phyloP scores from a whole-genome alignment of 2,888 invertebrate species.

The Pristionchus mayeri region DNA sequence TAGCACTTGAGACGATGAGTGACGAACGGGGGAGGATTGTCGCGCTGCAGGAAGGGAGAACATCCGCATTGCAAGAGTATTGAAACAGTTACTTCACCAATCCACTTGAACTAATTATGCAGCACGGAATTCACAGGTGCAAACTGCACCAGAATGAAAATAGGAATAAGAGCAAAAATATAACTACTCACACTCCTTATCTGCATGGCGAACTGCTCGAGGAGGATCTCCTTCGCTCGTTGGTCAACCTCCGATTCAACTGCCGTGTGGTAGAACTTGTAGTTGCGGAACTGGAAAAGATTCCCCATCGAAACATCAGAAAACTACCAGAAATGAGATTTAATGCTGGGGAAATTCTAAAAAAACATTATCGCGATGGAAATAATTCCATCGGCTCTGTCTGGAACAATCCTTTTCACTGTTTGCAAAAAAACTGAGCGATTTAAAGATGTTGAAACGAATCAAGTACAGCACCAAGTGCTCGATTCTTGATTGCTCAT shows the following conservation, averaged over 20 bases:
- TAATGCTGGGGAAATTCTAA: too few relatives aligned
- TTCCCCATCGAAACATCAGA: too few relatives aligned
- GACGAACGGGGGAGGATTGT: conserved; percentile 45
- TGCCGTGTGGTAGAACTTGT: conserved; percentile 50
- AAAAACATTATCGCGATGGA: too few relatives aligned
- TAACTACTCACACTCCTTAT: conserved; percentile 22
- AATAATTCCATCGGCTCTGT: too few relatives aligned
- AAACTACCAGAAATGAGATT: too few relatives aligned
- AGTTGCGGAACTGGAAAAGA: conserved; percentile 50
- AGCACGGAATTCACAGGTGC: background rate
- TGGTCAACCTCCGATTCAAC: conserved; percentile 43
- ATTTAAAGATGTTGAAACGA: too few relatives aligned
- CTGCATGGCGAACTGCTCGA: conserved; percentile 48
- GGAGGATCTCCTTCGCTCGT: conserved; percentile 26
- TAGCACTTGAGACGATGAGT: conserved; percentile 44
- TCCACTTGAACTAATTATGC: background rate
- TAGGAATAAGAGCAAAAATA: background rate
- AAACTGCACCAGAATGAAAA: too few relatives aligned
- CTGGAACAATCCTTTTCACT: too few relatives aligned
- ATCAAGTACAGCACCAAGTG: too few relatives aligned
- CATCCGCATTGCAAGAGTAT: too few relatives aligned
- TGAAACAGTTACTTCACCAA: background rate
- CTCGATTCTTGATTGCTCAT: too few relatives aligned
- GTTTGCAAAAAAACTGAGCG: too few relatives aligned
- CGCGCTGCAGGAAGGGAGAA: background rate